A percentile compares a stretch with the other conserved stretches of the same genome.
Conservation (phyloP, 2,888 invertebrate species). For the Leptinotarsa tumamoca region DNA sequence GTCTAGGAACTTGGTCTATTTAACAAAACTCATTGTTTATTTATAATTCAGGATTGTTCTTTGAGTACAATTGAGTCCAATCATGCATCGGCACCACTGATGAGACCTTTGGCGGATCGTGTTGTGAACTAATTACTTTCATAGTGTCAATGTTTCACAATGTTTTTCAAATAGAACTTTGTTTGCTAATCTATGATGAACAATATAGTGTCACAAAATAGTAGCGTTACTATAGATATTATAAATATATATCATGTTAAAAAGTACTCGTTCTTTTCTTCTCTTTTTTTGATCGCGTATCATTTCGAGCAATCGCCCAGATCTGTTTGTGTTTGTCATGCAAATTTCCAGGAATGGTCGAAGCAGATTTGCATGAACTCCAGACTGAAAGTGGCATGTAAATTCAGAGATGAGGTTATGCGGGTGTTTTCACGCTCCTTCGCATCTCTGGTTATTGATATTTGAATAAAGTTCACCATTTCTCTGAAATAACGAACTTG, state of each 20-base stretch:
- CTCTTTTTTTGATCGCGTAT: not conserved
- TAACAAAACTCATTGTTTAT: no score
- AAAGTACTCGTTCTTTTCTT: not conserved
- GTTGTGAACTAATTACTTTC: no score
- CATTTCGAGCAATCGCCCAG: not conserved
- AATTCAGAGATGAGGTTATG: slow-evolving; percentile 17
- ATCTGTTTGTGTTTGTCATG: slow-evolving; percentile 9
- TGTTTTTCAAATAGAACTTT: no score
- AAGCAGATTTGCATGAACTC: slow-evolving; percentile 18
- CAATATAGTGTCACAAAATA: no score
- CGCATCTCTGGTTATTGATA: not conserved
- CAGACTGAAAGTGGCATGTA: slow-evolving; percentile 13
- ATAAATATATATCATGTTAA: not conserved
- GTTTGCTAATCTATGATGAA: not conserved
- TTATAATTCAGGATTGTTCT: no score
- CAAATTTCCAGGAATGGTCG: slow-evolving; percentile 15
- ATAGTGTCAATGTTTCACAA: no score
- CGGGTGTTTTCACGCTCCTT: slow-evolving; percentile 3
- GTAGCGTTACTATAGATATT: no score
- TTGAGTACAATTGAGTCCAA: no score
- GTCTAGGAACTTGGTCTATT: no score
- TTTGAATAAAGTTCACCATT: slow-evolving; percentile 2
- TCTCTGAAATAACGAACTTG: not conserved
- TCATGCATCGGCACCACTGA: no score
- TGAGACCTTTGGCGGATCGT: no score